Evolutionary conservation across 1,140 invertebrate genomes (phyloP), one percentile per base, ranked within the genome.

Genomic region (Schlechtendalia chinensis): DNA sequence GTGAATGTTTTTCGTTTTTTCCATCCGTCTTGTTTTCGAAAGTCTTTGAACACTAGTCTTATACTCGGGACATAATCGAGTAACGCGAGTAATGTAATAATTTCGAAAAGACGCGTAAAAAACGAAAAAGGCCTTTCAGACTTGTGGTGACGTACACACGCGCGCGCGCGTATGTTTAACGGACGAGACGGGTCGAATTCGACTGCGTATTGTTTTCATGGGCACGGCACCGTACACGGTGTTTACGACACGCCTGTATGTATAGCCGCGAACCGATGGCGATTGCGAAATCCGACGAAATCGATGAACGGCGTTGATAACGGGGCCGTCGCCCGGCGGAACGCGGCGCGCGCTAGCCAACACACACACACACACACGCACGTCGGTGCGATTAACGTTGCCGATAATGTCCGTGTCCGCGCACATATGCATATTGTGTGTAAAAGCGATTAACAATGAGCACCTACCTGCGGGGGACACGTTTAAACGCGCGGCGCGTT

Each of bases 241-340:
- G n/a, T n/a, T n/a, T n/a, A n/a, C n/a, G n/a, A n/a, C n/a, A n/a
- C n/a, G n/a, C n/a, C n/a, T n/a, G n/a, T n/a, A n/a, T n/a, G n/a
- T n/a, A n/a, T n/a, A n/a, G n/a, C n/a, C 10, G 39, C 10, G 39
- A 5, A 67, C 45, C 19, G 32, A 22, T 67, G 14, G 29, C 56
- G 32, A 75, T 77, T 77, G 74, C 74, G 22, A 77, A 74, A 74
- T 74, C 53, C 53, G 27, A 27, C 22, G 71, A 56, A 77, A 77
- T 77, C 74, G 74, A 77, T 77, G 45, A 77, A 77, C 56, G 29
- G 56, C 56, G n/a, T 45, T 39, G 74, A 77, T 77, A 77, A 58
- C 56, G 54, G 39, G 29, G 39, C 5, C 39, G n/a, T 29, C n/a
- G 32, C n/a, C 16, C 63, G 2, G 12, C 17, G 11, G 11, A 65